Base-by-base conservation (phyloP, 2,888 invertebrate genomes). In the Epistrophella euchroma region DNA sequence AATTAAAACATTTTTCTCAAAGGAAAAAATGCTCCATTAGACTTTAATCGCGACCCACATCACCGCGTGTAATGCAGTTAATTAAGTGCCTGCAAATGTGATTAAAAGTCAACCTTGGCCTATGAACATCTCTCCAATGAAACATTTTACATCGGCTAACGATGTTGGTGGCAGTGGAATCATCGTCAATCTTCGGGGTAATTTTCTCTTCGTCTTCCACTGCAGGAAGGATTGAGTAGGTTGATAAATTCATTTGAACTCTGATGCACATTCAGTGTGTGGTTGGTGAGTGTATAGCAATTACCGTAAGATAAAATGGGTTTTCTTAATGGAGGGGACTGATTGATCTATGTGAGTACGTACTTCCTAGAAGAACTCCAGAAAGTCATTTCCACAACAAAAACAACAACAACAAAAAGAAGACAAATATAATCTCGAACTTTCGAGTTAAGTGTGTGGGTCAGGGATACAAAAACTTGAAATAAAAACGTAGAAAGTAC, bases 51-150 rank as follows among this genome's bases (percentile, higher is more conserved):
- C 80, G 52, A 62, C 68, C 83, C 52, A 68, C 71, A 80, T 71
- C 52, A 40, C 52, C 35, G 17, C 35, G 17, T 66, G 62, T 62
- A 17, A 85, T 73, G 50, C 50, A 85, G 68, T 81, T 81, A 85
- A 85, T 85, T 80, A 81, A 85, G 72, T 55, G 84, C 74, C 66
- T 58, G 71, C 50, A 55, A 79, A 79, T 76, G 80, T 72, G 84
- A 85, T 85, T 85, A 80, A 72, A 78, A 40, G 25, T 17, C 76
- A 85, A 81, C 85, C 85, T 85, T 85, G 85, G 81, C 85, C 81
- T 73, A 73, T 56, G 85, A 85, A 52, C 72, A 52, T 50, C 68
- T 50, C 45, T 73, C 45, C 35, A 50, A 52, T 45, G 45, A 17
- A 58, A 40, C 17, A 28, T 68, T 58, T 45, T 71, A 32, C 60